Conservation (phyloP, 2,797 vertebrate genomes). For the Enteromius argenteus region DNA sequence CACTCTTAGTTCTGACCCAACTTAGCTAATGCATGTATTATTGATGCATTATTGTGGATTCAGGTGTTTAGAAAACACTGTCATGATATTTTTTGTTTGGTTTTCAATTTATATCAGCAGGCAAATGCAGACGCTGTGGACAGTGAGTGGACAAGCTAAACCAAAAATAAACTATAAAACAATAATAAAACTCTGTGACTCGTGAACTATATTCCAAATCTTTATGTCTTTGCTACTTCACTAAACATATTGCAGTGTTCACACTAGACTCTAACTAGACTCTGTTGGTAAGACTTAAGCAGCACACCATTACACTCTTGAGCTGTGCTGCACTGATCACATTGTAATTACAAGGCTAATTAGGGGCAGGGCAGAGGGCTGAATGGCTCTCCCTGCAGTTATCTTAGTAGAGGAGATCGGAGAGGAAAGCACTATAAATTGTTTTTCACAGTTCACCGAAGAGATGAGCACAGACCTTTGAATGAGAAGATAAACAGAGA, state of each 20-base stretch:
- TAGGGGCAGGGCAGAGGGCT: conserved; percentile 71
- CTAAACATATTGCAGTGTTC: conserved; percentile 15
- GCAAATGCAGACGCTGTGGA: background rate
- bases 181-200: background rate
- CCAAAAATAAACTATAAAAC: background rate
- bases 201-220: background rate
- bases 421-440: conserved; percentile 8
- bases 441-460: conserved; percentile 23
- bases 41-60: background rate
- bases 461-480: conserved; percentile 45
- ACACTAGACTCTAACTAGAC: background rate
- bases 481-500: conserved; percentile 36
- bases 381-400: conserved; percentile 62
- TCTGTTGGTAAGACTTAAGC: conserved; percentile 19
- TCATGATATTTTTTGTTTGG: background rate
- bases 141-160: background rate
- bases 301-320: conserved; percentile 66
- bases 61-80: background rate
- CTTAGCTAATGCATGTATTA: background rate
- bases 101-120: background rate
- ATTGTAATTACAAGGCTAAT: conserved; percentile 75
- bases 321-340: conserved; percentile 66
- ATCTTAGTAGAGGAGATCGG: conserved; percentile 25
- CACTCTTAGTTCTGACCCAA: background rate
- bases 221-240: background rate